A percentile compares a stretch with the other conserved stretches of the same genome.
Evolutionary conservation across 2,888 invertebrate genomes (phyloP).

Genomic region (Gandaritis pyraliata): DNA sequence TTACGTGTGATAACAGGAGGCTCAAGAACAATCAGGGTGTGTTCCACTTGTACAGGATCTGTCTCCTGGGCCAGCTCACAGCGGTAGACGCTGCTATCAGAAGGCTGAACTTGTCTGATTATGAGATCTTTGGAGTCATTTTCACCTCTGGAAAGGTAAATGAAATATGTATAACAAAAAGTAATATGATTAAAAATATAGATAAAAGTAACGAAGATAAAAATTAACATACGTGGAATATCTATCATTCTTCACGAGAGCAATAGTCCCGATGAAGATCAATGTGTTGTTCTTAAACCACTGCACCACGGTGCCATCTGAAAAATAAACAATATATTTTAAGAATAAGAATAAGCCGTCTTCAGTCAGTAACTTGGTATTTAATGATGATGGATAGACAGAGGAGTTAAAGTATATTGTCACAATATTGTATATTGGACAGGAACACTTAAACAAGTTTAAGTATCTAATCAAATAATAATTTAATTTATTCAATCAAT

Average conservation of each 20-base stretch:
- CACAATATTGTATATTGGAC: too few relatives aligned
- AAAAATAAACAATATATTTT: too few relatives aligned
- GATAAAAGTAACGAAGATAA: too few relatives aligned
- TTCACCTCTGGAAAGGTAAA: slow-evolving; percentile 54
- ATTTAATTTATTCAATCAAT: too few relatives aligned
- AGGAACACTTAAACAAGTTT: too few relatives aligned
- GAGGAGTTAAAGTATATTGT: too few relatives aligned
- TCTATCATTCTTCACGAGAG: slow-evolving; percentile 40
- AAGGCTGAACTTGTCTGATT: slow-evolving; percentile 50
- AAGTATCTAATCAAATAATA: too few relatives aligned
- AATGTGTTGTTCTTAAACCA: slow-evolving; percentile 59
- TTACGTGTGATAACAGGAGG: slow-evolving; percentile 61
- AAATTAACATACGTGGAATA: slow-evolving; percentile 60
- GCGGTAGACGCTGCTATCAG: slow-evolving; percentile 52
- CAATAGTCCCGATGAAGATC: slow-evolving; percentile 50
- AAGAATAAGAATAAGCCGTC: too few relatives aligned
- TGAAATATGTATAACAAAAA: not conserved
- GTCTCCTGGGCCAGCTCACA: slow-evolving; percentile 55
- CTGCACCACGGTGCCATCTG: slow-evolving; percentile 62
- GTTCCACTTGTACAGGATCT: slow-evolving; percentile 50
- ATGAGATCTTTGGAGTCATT: slow-evolving; percentile 58
- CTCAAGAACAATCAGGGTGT: slow-evolving; percentile 55
- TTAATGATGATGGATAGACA: too few relatives aligned
- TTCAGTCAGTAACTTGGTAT: too few relatives aligned
- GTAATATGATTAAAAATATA: too few relatives aligned